These are phyloP conservation scores for Nannospalax galili DNA, from an alignment of 2,113 vertebrate genomes.

Conservation along the genomic window DNA sequence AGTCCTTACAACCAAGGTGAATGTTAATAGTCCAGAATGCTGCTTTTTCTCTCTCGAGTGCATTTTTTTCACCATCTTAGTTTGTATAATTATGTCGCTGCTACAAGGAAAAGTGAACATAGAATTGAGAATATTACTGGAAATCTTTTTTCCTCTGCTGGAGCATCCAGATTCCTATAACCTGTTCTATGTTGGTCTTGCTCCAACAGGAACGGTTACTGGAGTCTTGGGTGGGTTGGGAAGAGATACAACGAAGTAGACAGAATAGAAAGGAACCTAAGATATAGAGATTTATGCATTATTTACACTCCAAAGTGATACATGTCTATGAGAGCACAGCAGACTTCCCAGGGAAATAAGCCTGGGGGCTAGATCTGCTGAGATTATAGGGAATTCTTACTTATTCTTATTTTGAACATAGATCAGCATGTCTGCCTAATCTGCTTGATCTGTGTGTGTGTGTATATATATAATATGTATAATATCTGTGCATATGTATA, in stretches of 20 bases:
- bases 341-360: neutral
- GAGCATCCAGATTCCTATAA: neutral
- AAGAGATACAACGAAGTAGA: conserved; percentile 24
- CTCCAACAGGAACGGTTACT: neutral
- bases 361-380: neutral
- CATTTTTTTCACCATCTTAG: neutral
- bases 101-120: conserved; percentile 7
- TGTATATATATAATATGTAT: neutral
- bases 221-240: neutral
- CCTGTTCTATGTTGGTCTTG: conserved; percentile 24
- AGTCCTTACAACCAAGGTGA: neutral
- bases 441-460: neutral
- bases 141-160: neutral
- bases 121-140: neutral
- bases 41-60: conserved; percentile 27
- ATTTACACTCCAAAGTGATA: neutral
- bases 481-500: neutral
- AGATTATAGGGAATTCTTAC: neutral
- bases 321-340: neutral
- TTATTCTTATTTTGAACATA: conserved; percentile 33
- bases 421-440: neutral
- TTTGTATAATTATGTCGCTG: conserved; percentile 30
- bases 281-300: neutral
- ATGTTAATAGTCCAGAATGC: neutral
- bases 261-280: conserved; percentile 20